Base-by-base conservation (phyloP, 2,113 vertebrate genomes). In the Phasianus colchicus region DNA sequence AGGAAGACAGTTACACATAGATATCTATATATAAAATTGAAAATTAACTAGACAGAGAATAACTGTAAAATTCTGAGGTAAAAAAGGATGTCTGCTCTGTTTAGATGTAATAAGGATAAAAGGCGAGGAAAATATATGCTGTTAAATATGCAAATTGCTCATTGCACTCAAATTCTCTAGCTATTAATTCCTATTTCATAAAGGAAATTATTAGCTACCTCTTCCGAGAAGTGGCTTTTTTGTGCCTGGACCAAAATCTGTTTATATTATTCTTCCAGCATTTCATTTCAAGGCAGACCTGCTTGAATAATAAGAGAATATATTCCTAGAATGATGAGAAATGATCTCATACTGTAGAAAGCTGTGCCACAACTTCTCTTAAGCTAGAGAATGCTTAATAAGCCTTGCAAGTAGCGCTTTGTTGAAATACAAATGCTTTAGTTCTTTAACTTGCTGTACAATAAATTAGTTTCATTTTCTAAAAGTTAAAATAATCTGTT, bases 261-360 rank as follows among this genome's bases (percentile, higher is more conserved):
- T 36, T 52, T 70, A 12, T 38, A 83, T 48, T 13, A 30, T n/a
- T 85, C 78, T 80, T 60, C 18, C n/a, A 85, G 6, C 58, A 52
- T 79, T 91, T 86, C 75, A 88, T 91, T 95, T 75, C 43, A 93
- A 92, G 60, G 25, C 45, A 77, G 36, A 42, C 38, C 52, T 73
- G 19, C 20, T 30, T 57, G 38, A 89, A 85, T 66, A 89, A 66
- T 48, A 77, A 55, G 5, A 80, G 5, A 86, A 83, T 86, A 80
- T 88, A 86, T 83, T 93, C 64, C 75, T 83, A 90, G 85, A 94
- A 73, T 15, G 58, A 77, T 54, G 32, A 60, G 24, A 89, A 83
- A 65, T 74, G 14, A 91, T 85, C 36, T 94, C 88, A 76, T 54
- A 76, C 34, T 63, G 63, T 15, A 86, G n/a, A 57, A 66, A 0